Evolutionary conservation across 2,888 invertebrate genomes (phyloP), one percentile per base, ranked within the genome.

Genomic region (Orchestes rusci): DNA sequence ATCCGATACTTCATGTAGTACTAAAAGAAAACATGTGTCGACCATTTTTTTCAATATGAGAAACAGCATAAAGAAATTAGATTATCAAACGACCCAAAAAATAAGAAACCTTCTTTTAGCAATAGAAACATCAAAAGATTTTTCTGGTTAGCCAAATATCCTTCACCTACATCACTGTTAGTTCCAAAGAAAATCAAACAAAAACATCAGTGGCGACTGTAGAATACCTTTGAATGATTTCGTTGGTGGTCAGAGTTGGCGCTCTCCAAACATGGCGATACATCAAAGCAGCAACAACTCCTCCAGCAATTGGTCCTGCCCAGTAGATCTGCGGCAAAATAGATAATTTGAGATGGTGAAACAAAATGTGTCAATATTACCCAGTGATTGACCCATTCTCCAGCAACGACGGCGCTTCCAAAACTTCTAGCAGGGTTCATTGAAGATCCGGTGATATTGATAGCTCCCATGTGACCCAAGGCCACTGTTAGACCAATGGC

Each of bases 341-440:
- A n/a, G n/a, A n/a, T n/a, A n/a, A n/a, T n/a, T n/a, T n/a, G n/a
- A 10, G 36, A 20, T 7, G 5, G 10, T 7, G 23, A 23, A 23
- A 23, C 5, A 7, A 7, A n/a, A n/a, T n/a, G n/a, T n/a, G n/a
- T n/a, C n/a, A n/a, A 13, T 18, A 10, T 39, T 71, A 90, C 82
- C 91, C 92, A 93, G 59, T 93, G 93, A 56, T 86, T 68, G 3
- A 70, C 67, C 83, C 88, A 93, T 19, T 70, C 68, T 48, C 78
- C 77, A 53, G 79, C 78, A 44, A 91, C 79, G 16, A 90, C 78
- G 2, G 93, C 88, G 1, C 90, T 86, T 45, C 93, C 93, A 60
- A 93, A 79, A 47, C 86, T 84, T 50, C 93, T 75, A 0, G 93
- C 93, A 0, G 93, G 91, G 71, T 93, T 93, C 92, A 93, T 92